Percentiles rank a stretch among this genome's conserved stretches.
Evolutionary conservation across 64 coral and sea anemone species (phyloP).

Genomic region (Stylophora pistillata): DNA sequence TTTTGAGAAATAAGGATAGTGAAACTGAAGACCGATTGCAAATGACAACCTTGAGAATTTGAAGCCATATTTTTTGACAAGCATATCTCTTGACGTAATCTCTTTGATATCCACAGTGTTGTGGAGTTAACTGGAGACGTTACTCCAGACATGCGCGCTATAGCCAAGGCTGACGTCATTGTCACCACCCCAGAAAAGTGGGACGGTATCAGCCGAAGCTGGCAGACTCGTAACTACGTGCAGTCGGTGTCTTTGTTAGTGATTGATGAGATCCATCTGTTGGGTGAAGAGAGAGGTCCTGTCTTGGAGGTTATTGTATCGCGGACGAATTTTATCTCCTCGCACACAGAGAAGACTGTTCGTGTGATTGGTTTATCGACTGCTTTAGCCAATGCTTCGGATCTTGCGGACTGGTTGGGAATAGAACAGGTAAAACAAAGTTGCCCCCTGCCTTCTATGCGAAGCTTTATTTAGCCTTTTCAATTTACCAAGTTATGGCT

Average conservation of each 20-base stretch:
- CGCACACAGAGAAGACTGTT: conserved; percentile 88
- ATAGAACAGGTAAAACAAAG: conserved; percentile 65
- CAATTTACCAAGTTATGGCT: too few relatives aligned
- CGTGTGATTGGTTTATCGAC: conserved; percentile 91
- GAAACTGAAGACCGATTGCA: too few relatives aligned
- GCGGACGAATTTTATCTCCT: conserved; percentile 97
- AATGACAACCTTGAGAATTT: too few relatives aligned
- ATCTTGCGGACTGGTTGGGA: conserved; percentile 92
- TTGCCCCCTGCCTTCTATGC: too few relatives aligned
- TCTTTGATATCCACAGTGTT: conserved; percentile 44
- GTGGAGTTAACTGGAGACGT: conserved; percentile 95
- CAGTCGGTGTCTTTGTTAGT: conserved; percentile 82
- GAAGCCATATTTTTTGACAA: too few relatives aligned
- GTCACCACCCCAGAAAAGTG: conserved; percentile 99
- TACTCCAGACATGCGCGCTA: conserved; percentile 89
- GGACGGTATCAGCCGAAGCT: conserved; percentile 97
- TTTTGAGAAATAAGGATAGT: too few relatives aligned
- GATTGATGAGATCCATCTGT: conserved; percentile 97
- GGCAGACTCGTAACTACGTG: conserved; percentile 98
- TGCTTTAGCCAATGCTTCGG: conserved; percentile 91
- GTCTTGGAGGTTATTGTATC: conserved; percentile 98
- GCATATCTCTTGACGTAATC: too few relatives aligned
- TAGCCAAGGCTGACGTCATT: conserved; percentile 94
- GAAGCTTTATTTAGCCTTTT: too few relatives aligned
- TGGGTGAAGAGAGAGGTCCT: conserved; percentile 97